Evolutionary conservation across 92 coral and sea anemone species (phyloP), one percentile per base, ranked within the genome.

Genomic region (Anthopleura xanthogrammica): DNA sequence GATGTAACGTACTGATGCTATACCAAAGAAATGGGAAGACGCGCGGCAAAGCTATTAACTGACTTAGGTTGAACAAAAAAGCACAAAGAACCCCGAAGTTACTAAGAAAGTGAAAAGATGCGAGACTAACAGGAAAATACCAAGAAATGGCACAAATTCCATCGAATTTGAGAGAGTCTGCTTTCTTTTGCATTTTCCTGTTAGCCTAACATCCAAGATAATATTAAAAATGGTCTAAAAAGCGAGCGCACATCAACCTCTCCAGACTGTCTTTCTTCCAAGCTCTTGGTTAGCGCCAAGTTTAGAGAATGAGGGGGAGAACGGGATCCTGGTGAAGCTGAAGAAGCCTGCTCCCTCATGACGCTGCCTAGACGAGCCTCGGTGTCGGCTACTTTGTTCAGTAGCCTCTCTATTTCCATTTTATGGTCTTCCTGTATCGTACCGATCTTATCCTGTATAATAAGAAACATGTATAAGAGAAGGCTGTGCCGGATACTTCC

Each of bases 221-320:
- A 22, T 70, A 5, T n/a, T 46, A 52, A 16, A 72, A 40, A 16
- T 52, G 12, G 42, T 9, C 10, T 46, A 62, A 16, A n/a, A 23
- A 72, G 46, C 20, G 36, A 52, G 83, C 60, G 74, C 52, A 77
- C 43, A 77, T 87, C 52, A 77, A 96, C 99, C 99, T 96, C 99
- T 50, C 98, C 99, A 65, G 98, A 94, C 58, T 95, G 89, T 79
- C 99, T 87, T 80, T 96, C 99, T 82, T 96, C 99, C n/a, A 89
- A 79, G 65, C 90, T 72, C 54, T 83, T 88, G 52, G 64, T 83
- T 23, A 83, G 87, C 78, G 85, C 62, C 84, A 89, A 88, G 80
- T 83, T 85, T 41, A 89, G 92, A 54, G 89, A 86, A 40, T 92
- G 90, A 42, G 91, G 87, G 77, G 87, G 82, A 43, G 91, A 83